A percentile compares a stretch with the other conserved stretches of the same genome.
phyloP scores from a whole-genome alignment of 2,113 vertebrate species.

The Eidolon helvum region DNA sequence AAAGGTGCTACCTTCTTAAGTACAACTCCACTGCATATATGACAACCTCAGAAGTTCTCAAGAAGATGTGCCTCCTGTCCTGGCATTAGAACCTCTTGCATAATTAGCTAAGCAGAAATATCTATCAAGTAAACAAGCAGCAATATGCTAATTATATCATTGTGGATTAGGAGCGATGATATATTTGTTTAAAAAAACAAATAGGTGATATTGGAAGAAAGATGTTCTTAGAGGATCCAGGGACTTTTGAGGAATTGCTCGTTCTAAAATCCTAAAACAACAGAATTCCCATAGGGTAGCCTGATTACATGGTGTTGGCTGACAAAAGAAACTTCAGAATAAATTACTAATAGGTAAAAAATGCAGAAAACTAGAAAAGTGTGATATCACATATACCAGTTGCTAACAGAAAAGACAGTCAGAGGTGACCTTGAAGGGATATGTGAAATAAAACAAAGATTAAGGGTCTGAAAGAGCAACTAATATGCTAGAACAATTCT shows the following conservation, averaged over 20 bases:
- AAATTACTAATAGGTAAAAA: not conserved
- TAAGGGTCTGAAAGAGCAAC: slow-evolving; percentile 11
- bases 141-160: not conserved
- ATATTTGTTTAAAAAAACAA: not conserved
- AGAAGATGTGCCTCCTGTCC: not conserved
- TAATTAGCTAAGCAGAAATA: slow-evolving; percentile 23
- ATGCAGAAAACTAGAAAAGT: not conserved
- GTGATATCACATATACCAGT: not conserved
- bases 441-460: not conserved
- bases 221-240: not conserved
- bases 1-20: not conserved
- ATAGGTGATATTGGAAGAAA: not conserved
- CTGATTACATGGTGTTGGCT: not conserved
- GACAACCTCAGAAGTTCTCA: not conserved
- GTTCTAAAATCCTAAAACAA: not conserved
- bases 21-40: not conserved
- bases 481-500: not conserved
- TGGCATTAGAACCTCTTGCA: not conserved
- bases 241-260: not conserved
- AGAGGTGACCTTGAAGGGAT: not conserved
- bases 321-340: not conserved
- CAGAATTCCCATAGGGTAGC: not conserved
- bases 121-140: not conserved
- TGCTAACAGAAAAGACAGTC: not conserved
- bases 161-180: not conserved